Evolutionary conservation across 2,113 vertebrate genomes (phyloP), one percentile per base, ranked within the genome.

Genomic region (Hypocryptadius cinnamomeus): DNA sequence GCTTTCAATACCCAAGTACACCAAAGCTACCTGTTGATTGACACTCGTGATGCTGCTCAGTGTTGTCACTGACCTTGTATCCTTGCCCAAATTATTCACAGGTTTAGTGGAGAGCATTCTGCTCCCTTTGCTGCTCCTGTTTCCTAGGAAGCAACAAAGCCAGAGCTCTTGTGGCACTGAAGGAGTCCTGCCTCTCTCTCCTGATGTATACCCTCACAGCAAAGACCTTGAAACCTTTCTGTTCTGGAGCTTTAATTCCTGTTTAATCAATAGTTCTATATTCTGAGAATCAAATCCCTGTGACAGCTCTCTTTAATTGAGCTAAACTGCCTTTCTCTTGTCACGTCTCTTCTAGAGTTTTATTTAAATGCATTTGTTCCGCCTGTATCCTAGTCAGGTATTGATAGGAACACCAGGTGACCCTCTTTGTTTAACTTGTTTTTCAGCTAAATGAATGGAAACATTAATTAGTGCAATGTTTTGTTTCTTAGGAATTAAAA

Each of bases 161-260:
- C 74, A 31, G 76, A 94, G 92, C 94, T 92, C 33, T 82, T 61
- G 59, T 50, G 66, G 68, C 0, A 4, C 79, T 73, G 81, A 30
- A 95, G 82, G 56, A 95, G 91, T 73, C 48, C 93, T 76, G 81
- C 72, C 68, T 87, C 78, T 89, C 83, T 83, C 87, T 91, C 85
- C 93, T 91, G 90, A 53, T 91, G 91, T 83, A 42, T 33, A 73
- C 79, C 76, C 87, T 86, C 71, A 13, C 33, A 2, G 87, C 87
- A 82, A 83, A 92, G 93, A 94, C 91, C 95, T 95, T 95, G 94
- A 96, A 95, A 90, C 92, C 94, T 95, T 88, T 87, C 90, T 94
- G 91, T 80, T 93, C 83, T 18, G 3, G 91, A 90, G 95, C 85
- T 92, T 91, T 94, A 90, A 89, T 92, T 96, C 85, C 87, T 44